A percentile compares a stretch with the other conserved stretches of the same genome.
Evolutionary conservation across 2,797 vertebrate genomes (phyloP).

Genomic region (Acanthurus leucopareius): DNA sequence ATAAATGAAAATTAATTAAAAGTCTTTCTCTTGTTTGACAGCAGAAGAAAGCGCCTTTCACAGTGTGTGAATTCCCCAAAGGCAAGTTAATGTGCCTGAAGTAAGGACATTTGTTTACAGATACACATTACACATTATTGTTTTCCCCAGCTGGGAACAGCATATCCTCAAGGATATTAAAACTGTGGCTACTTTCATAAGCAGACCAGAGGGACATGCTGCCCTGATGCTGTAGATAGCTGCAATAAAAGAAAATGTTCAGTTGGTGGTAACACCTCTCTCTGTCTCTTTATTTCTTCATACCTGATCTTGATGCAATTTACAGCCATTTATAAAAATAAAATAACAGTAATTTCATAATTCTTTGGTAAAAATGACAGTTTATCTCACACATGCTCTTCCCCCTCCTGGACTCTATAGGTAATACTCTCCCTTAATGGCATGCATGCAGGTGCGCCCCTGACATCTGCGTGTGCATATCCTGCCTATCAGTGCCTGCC

Average conservation of each 20-base stretch:
- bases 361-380: too few relatives aligned
- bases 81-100: slow-evolving; percentile 27
- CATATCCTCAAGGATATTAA: slow-evolving; percentile 62
- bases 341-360: too few relatives aligned
- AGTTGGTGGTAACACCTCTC: slow-evolving; percentile 4
- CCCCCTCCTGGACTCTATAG: too few relatives aligned
- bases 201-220: slow-evolving; percentile 38
- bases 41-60: too few relatives aligned
- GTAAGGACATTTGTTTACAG: slow-evolving; percentile 55
- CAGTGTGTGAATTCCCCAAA: background rate
- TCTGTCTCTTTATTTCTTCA: background rate
- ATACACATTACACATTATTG: slow-evolving; percentile 49
- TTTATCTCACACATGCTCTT: too few relatives aligned
- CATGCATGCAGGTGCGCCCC: too few relatives aligned
- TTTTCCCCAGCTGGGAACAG: slow-evolving; percentile 49
- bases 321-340: background rate
- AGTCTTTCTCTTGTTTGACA: background rate
- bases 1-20: background rate
- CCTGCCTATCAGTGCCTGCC: too few relatives aligned
- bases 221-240: slow-evolving; percentile 24
- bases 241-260: slow-evolving; percentile 47
- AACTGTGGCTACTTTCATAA: slow-evolving; percentile 54
- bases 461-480: too few relatives aligned
- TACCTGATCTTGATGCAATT: slow-evolving; percentile 5
- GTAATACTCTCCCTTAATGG: too few relatives aligned